Evolutionary conservation across 2,888 invertebrate genomes (phyloP).

Genomic region (Anodontia alba): DNA sequence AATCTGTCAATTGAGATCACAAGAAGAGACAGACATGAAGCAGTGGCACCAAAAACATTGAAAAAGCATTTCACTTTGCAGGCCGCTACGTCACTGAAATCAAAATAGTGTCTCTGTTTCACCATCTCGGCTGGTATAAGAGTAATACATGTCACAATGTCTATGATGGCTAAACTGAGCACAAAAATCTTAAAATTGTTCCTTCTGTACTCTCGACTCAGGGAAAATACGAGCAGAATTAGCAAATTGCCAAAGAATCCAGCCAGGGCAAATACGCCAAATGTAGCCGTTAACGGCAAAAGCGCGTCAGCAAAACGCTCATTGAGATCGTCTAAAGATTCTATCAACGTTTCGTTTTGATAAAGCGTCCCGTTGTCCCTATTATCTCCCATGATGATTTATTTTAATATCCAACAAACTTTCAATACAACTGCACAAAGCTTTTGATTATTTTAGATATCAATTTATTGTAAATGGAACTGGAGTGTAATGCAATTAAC

Average conservation of each 20-base stretch:
- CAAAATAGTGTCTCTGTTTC: constrained; percentile 54
- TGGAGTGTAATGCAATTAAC: no score
- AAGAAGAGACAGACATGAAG: constrained; percentile 48
- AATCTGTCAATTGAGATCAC: constrained; percentile 56
- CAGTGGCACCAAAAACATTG: constrained; percentile 50
- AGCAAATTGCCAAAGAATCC: constrained; percentile 52
- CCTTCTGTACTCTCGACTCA: constrained; percentile 47
- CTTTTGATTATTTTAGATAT: no score
- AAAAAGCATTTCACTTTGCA: constrained; percentile 59
- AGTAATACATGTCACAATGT: constrained; percentile 51
- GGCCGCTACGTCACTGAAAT: constrained; percentile 35
- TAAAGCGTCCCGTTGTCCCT: background rate
- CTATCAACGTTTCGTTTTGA: constrained; percentile 22
- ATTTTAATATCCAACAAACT: no score
- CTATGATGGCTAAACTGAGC: constrained; percentile 49
- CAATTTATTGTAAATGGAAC: no score
- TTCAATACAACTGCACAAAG: no score
- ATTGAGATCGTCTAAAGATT: constrained; percentile 43
- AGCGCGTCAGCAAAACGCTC: constrained; percentile 39
- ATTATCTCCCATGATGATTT: no score
- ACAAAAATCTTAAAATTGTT: constrained; percentile 61
- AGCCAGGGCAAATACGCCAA: constrained; percentile 45
- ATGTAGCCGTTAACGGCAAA: constrained; percentile 50
- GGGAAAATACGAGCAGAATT: constrained; percentile 47
- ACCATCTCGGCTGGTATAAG: constrained; percentile 57